Evolutionary conservation across 2,113 vertebrate genomes (phyloP), one percentile per base, ranked within the genome.

Genomic region (Microcebus jonahi): DNA sequence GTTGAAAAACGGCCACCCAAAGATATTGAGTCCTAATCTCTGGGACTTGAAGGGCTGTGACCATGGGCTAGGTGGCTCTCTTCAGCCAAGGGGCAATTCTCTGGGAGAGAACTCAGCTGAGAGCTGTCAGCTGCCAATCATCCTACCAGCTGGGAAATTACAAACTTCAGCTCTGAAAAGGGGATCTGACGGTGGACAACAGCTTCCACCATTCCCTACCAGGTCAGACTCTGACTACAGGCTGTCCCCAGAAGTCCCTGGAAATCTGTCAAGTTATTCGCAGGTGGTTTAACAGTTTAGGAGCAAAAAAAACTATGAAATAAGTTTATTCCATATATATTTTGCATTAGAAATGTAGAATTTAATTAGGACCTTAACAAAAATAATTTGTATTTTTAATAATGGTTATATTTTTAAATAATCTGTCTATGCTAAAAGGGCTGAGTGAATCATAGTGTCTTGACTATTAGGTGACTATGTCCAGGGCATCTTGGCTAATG

Each of bases 361-460:
- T 13, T 53, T 39, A 82, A 84, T 36, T n/a, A 50, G 3, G 34
- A 53, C 23, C 65, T 85, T 68, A 68, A 83, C 70, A 75, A 94
- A 79, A 96, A 59, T 59, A 3, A 8, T 57, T 53, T 80, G 4
- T 57, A 29, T 79, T 95, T 91, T 94, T 76, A 88, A 88, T 84
- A 68, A 93, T 63, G 13, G 55, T 63, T 70, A 27, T 42, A 34
- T 71, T 92, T 23, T 77, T 89, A 77, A 73, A 21, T 59, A 15
- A 65, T 83, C 25, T 92, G 39, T 85, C 31, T 39, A n/a, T 67
- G 31, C 73, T 76, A 59, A 70, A 91, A 39, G 23, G 31, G 45
- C 31, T 73, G 39, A 61, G 1, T 77, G n/a, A 83, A 80, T 86
- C 31, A 61, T 4, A 80, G 75, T 75, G 50, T 91, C 17, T 75